phyloP scores from a whole-genome alignment of 64 coral and sea anemone species.

The Stichodactyla helianthus region DNA sequence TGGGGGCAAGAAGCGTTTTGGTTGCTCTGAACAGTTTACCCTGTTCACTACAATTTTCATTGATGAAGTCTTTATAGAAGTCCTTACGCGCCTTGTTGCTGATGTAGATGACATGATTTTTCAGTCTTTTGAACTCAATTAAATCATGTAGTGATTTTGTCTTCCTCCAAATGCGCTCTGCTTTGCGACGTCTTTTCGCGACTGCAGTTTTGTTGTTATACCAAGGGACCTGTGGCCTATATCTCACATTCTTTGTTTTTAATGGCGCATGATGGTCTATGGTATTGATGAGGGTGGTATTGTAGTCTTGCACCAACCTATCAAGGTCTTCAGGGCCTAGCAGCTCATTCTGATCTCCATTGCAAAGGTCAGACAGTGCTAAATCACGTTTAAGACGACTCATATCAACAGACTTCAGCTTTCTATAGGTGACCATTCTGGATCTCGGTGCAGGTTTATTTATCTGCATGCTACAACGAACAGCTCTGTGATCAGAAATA shows the following conservation, averaged over 20 bases:
- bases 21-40: too few species aligned
- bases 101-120: too few species aligned
- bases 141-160: background rate
- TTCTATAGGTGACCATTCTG: conserved; percentile 28
- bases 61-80: too few species aligned
- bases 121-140: background rate
- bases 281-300: background rate
- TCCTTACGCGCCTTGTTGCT: too few species aligned
- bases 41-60: too few species aligned
- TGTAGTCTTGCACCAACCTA: background rate
- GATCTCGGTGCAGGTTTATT: background rate
- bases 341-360: background rate
- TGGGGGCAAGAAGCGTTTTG: too few species aligned
- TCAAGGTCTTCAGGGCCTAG: background rate
- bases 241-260: conserved; percentile 19
- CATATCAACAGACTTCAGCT: conserved; percentile 30
- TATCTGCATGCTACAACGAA: background rate
- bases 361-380: conserved; percentile 21
- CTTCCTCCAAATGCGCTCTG: conserved; percentile 9
- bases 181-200: conserved; percentile 29
- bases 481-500: conserved; percentile 37
- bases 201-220: conserved; percentile 24
- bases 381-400: background rate
- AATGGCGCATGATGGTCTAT: conserved; percentile 32
- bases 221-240: conserved; percentile 29